Conservation (phyloP, 1,140 invertebrate species). For the Parasteatoda tepidariorum region DNA sequence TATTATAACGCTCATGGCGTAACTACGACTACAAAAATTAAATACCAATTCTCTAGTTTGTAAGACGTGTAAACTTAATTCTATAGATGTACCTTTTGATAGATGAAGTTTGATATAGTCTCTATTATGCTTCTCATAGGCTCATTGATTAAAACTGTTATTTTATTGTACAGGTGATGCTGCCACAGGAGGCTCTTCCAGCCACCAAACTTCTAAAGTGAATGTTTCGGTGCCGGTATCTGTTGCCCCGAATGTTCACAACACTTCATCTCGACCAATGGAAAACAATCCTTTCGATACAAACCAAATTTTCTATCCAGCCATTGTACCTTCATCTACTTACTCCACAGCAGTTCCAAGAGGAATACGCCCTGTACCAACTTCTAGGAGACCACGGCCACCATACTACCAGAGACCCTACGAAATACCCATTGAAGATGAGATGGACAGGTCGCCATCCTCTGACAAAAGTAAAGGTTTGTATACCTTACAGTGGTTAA, state of each 20-base stretch:
- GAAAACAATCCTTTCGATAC: not conserved
- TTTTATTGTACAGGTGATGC: too few relatives aligned
- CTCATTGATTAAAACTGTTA: too few relatives aligned
- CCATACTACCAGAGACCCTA: slow-evolving; percentile 27
- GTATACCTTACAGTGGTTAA: slow-evolving; percentile 6
- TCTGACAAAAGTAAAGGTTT: slow-evolving; percentile 42
- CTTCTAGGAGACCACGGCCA: not conserved
- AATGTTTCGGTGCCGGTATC: slow-evolving; percentile 20
- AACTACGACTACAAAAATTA: too few relatives aligned
- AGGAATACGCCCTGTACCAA: not conserved
- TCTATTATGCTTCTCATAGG: too few relatives aligned
- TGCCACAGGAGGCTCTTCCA: slow-evolving; percentile 2
- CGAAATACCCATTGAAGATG: slow-evolving; percentile 53
- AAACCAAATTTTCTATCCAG: not conserved
- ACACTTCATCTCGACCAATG: not conserved
- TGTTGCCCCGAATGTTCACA: not conserved
- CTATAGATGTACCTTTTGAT: too few relatives aligned
- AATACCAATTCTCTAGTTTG: too few relatives aligned
- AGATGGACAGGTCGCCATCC: slow-evolving; percentile 48
- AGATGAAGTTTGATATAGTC: too few relatives aligned
- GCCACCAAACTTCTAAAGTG: slow-evolving; percentile 1
- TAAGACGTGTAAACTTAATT: too few relatives aligned
- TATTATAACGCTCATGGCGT: too few relatives aligned
- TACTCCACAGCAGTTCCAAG: not conserved
- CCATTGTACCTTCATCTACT: not conserved